phyloP scores from a whole-genome alignment of 1,140 invertebrate species.

The Pachyrhynchus sulphureomaculatus region DNA sequence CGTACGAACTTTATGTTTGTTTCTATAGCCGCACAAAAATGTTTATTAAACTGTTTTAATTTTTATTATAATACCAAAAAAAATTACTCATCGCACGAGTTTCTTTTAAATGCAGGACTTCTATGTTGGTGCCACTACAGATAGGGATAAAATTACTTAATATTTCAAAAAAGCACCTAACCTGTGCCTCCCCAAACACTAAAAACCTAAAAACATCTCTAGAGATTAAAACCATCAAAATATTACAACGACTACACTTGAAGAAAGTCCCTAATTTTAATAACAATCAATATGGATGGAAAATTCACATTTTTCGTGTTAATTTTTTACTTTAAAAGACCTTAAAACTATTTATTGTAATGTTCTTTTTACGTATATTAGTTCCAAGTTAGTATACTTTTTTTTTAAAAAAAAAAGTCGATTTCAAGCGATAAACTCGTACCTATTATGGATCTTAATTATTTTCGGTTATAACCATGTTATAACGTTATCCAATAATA shows the following conservation, averaged over 20 bases:
- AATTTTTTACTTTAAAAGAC: constrained; percentile 13
- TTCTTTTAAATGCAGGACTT: no score
- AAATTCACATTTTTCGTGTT: constrained; percentile 36
- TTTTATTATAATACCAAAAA: no score
- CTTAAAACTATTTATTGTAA: constrained; percentile 48
- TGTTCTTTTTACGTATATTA: constrained; percentile 49
- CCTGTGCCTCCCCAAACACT: background rate
- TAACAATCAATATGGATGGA: constrained; percentile 41
- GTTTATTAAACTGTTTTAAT: no score
- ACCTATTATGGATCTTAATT: no score
- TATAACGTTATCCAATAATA: no score
- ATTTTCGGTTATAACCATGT: no score
- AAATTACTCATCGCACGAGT: no score
- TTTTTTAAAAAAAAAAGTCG: background rate
- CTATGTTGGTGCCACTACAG: no score
- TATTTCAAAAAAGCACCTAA: background rate
- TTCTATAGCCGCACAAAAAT: no score
- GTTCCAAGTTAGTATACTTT: constrained; percentile 50
- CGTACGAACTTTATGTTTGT: no score
- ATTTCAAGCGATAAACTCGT: no score
- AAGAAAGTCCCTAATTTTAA: constrained; percentile 22
- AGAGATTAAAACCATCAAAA: background rate
- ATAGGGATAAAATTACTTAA: no score
- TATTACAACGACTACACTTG: constrained; percentile 6
- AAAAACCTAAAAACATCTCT: constrained; percentile 8